Evolutionary conservation across 2,113 vertebrate genomes (phyloP).

Genomic region (Mormyrus iriodes): DNA sequence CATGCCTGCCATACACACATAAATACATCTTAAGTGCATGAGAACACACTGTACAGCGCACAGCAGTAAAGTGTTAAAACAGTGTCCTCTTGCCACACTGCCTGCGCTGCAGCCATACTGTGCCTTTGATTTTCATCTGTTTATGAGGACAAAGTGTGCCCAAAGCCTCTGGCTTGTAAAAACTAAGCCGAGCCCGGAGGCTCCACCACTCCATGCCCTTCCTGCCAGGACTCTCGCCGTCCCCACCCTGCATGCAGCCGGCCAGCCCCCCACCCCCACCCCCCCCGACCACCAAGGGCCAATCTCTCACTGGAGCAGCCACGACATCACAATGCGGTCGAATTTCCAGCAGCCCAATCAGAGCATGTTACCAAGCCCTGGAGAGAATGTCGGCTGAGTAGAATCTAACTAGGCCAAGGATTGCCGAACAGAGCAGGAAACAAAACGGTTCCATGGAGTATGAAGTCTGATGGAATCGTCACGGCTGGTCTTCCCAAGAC

Average conservation of each 20-base stretch:
- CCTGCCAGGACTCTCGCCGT: constrained; percentile 50
- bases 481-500: background rate
- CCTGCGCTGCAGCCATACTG: background rate
- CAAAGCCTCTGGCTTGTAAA: background rate
- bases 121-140: background rate
- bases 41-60: background rate
- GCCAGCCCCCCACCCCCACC: constrained; percentile 5
- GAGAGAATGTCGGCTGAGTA: constrained; percentile 41
- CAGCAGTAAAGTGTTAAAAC: background rate
- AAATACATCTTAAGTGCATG: background rate
- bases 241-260: constrained; percentile 35
- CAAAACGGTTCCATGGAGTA: background rate
- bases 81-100: background rate
- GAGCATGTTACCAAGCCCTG: constrained; percentile 51
- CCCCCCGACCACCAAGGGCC: constrained; percentile 35
- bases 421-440: background rate
- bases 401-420: constrained; percentile 55
- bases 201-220: constrained; percentile 48
- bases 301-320: constrained; percentile 36
- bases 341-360: constrained; percentile 59
- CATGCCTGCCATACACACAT: background rate
- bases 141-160: background rate
- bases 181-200: background rate
- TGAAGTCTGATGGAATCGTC: background rate
- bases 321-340: constrained; percentile 62